Evolutionary conservation across 2,113 vertebrate species (phyloP).

Genomic region (Columba livia): DNA sequence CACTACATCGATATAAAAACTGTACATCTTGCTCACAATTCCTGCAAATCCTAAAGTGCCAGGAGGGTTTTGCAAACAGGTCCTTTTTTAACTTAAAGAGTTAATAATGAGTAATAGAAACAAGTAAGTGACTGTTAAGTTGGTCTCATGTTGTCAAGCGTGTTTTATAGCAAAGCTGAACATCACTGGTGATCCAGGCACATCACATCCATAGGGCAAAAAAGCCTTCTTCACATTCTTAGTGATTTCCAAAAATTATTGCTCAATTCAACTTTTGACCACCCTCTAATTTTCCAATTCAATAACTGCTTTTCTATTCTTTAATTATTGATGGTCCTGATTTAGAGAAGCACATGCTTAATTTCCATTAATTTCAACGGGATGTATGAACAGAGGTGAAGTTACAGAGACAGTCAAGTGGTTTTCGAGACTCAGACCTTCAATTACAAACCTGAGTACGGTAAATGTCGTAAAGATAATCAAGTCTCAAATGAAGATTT

Average conservation of each 20-base stretch:
- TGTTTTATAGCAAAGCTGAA: background rate
- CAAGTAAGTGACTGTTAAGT: background rate
- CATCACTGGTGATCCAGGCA: background rate
- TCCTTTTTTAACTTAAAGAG: background rate
- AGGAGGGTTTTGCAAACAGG: background rate
- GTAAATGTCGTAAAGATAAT: background rate
- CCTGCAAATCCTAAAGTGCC: background rate
- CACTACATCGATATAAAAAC: background rate
- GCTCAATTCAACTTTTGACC: background rate
- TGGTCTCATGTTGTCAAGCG: background rate
- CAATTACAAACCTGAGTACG: background rate
- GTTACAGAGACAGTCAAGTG: background rate
- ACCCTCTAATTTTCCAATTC: background rate
- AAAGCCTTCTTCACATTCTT: background rate
- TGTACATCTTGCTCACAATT: background rate
- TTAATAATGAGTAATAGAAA: background rate
- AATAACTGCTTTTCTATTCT: background rate
- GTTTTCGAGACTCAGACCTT: background rate
- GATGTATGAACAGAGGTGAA: background rate
- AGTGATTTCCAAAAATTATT: background rate
- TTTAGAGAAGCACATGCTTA: background rate
- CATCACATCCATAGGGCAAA: background rate
- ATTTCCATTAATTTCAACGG: background rate
- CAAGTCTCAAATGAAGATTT: background rate
- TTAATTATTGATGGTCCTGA: background rate